Evolutionary conservation across 2,797 vertebrate genomes (phyloP).

Genomic region (Micropoecilia bifurca): DNA sequence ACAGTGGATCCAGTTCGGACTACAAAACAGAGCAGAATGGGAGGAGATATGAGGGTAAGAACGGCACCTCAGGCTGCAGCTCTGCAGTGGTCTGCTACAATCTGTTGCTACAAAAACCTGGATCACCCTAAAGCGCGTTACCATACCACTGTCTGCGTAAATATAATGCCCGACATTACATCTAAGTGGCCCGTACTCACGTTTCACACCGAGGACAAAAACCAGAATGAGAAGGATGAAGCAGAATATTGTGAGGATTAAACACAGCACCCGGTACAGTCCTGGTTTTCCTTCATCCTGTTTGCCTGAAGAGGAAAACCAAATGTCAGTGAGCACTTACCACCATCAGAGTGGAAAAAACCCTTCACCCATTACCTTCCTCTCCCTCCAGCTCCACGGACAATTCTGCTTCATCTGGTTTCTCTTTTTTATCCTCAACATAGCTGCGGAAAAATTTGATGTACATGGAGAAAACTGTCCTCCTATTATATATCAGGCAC

Average conservation of each 20-base stretch:
- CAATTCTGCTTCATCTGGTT: slow-evolving; percentile 36
- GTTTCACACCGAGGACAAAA: slow-evolving; percentile 59
- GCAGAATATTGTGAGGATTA: slow-evolving; percentile 61
- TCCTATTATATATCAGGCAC: slow-evolving; percentile 10
- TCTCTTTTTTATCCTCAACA: slow-evolving; percentile 50
- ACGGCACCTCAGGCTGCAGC: slow-evolving; percentile 13
- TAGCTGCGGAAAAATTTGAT: slow-evolving; percentile 74
- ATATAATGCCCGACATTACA: not conserved
- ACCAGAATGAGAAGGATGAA: slow-evolving; percentile 65
- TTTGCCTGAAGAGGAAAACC: slow-evolving; percentile 26
- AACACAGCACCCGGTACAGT: slow-evolving; percentile 55
- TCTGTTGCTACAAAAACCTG: not conserved
- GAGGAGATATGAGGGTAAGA: slow-evolving; percentile 21
- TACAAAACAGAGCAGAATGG: slow-evolving; percentile 46
- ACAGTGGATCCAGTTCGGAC: slow-evolving; percentile 31
- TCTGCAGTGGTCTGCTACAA: slow-evolving; percentile 3
- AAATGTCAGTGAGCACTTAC: slow-evolving; percentile 19
- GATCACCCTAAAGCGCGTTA: not conserved
- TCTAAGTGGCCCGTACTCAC: slow-evolving; percentile 66
- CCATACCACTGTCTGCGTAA: not conserved
- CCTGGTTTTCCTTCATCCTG: slow-evolving; percentile 6
- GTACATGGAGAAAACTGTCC: slow-evolving; percentile 64
- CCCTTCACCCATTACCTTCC: slow-evolving; percentile 51
- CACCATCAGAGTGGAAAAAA: not conserved
- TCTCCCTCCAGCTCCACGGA: slow-evolving; percentile 52